Percentiles rank a stretch among this genome's conserved stretches.
These are phyloP conservation scores for Teleogryllus oceanicus DNA, from an alignment of 2,888 invertebrate genomes.

Conservation along the genomic window DNA sequence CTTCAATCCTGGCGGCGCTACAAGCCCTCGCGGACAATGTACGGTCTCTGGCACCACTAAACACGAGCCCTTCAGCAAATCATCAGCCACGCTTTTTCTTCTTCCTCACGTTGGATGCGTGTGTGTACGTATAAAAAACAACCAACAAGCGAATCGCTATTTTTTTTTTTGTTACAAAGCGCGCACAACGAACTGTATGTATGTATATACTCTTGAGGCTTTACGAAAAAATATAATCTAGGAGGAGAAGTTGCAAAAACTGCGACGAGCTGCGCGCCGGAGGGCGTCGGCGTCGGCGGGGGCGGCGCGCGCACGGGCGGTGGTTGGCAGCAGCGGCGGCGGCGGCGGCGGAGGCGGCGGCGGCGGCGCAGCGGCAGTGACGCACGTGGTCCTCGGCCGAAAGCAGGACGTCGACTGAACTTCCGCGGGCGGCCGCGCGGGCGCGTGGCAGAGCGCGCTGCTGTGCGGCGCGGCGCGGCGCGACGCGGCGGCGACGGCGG, in stretches of 20 bases:
- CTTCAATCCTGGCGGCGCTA: not conserved
- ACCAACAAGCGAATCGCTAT: not conserved
- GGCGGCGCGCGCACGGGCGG: slow-evolving; percentile 38
- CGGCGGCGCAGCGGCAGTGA: slow-evolving; percentile 34
- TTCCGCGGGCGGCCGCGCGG: slow-evolving; percentile 39
- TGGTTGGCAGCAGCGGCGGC: slow-evolving; percentile 40
- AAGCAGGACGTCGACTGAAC: not conserved
- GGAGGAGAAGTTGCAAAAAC: not conserved
- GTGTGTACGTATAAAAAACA: not conserved
- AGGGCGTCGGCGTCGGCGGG: slow-evolving; percentile 26
- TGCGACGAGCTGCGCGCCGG: not conserved
- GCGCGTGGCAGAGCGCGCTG: slow-evolving; percentile 40
- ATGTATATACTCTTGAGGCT: not conserved
- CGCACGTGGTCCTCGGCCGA: not conserved
- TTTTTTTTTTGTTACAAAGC: not conserved
- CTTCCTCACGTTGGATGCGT: not conserved
- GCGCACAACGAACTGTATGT: not conserved
- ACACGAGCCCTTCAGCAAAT: not conserved
- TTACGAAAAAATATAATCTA: not conserved
- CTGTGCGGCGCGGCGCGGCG: slow-evolving; percentile 40
- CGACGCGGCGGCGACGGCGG: slow-evolving; percentile 41
- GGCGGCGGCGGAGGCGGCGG: slow-evolving; percentile 37
- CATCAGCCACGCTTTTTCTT: not conserved
- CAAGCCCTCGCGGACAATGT: not conserved
- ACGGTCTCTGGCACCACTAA: not conserved